A percentile compares a stretch with the other conserved stretches of the same genome.
Conservation (phyloP, 1,140 invertebrate species). For the Anastrepha ludens region DNA sequence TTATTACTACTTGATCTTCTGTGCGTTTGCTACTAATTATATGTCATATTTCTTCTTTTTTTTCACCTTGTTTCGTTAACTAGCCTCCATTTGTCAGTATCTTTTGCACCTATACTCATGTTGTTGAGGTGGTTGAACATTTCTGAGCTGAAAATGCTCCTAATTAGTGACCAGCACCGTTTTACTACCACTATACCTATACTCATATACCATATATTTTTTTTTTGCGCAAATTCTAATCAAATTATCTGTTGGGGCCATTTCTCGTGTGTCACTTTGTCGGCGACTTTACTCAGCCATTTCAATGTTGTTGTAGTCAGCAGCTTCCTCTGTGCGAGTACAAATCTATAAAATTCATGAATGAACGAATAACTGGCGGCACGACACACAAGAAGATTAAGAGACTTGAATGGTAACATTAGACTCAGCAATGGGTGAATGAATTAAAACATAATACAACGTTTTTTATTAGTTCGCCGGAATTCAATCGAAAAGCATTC, state of each 20-base stretch:
- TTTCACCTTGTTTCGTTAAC: no score
- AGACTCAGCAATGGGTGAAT: not conserved
- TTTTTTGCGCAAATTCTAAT: no score
- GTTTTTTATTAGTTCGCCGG: not conserved
- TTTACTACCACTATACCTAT: no score
- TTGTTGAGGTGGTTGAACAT: no score
- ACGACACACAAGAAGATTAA: not conserved
- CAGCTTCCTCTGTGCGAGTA: not conserved
- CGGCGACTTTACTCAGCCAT: not conserved
- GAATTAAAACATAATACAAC: not conserved
- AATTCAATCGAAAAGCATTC: constrained; percentile 9
- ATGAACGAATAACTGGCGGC: constrained; percentile 16
- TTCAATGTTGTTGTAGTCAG: not conserved
- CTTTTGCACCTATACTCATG: no score
- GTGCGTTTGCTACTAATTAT: no score
- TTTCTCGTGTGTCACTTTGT: constrained; percentile 5
- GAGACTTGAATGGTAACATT: not conserved
- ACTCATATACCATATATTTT: no score
- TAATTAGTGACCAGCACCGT: no score
- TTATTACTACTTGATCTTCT: no score
- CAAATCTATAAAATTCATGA: constrained; percentile 31
- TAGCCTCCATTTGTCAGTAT: no score
- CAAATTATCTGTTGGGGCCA: not conserved
- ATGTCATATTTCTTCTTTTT: no score
- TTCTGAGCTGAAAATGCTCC: no score